Conservation (phyloP, 2,888 invertebrate species). For the Abrostola triplasia region DNA sequence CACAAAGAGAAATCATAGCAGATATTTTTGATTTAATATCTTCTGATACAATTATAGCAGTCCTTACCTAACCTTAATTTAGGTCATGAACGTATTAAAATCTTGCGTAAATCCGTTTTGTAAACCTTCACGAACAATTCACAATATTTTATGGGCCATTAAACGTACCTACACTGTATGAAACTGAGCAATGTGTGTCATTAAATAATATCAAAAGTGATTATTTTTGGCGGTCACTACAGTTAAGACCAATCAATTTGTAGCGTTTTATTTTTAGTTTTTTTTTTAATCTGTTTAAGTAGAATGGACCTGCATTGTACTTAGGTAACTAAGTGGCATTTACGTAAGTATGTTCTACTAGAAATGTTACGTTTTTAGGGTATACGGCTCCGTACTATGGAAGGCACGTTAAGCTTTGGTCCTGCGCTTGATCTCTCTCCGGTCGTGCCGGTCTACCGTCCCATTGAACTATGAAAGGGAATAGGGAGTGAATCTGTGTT, state of each 20-base stretch:
- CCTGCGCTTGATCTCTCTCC: too few species aligned
- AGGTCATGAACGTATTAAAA: constrained; percentile 77
- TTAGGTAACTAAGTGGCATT: neutral
- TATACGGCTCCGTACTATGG: too few species aligned
- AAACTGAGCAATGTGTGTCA: constrained; percentile 60
- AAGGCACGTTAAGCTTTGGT: too few species aligned
- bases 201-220: constrained; percentile 32
- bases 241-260: neutral
- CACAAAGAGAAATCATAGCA: too few species aligned
- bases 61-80: constrained; percentile 57
- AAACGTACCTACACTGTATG: constrained; percentile 74
- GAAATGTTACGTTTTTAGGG: too few species aligned
- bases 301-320: too few species aligned
- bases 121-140: constrained; percentile 64
- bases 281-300: neutral
- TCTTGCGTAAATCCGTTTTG: constrained; percentile 68
- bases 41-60: constrained; percentile 39
- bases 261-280: neutral
- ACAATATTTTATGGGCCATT: constrained; percentile 75
- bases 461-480: too few species aligned
- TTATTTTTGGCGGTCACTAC: constrained; percentile 15
- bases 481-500: too few species aligned
- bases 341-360: neutral
- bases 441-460: too few species aligned
- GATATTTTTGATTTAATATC: neutral